These are phyloP conservation scores for Sepioteuthis lessoniana DNA, from an alignment of 2,888 invertebrate genomes.

Conservation along the genomic window DNA sequence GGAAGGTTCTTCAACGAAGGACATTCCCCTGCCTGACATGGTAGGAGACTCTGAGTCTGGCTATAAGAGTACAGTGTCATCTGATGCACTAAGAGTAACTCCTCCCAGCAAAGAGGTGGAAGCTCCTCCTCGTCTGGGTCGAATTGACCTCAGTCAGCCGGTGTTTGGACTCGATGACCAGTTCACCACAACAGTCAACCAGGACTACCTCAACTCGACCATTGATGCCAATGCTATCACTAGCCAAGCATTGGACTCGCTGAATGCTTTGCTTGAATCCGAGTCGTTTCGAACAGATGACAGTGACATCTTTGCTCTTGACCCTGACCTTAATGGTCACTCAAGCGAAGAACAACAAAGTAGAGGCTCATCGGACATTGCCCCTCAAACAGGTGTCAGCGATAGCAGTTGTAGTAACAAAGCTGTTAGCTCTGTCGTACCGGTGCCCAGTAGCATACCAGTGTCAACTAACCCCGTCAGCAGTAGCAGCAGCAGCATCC, in stretches of 20 bases:
- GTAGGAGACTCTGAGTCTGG: neutral
- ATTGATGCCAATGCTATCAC: constrained; percentile 24
- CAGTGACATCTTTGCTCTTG: neutral
- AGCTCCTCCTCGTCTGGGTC: neutral
- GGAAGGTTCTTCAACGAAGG: neutral
- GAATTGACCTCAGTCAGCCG: constrained; percentile 45
- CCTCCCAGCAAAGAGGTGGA: constrained; percentile 38
- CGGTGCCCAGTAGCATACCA: neutral
- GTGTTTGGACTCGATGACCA: constrained; percentile 45
- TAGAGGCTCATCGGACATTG: neutral
- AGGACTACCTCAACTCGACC: constrained; percentile 35
- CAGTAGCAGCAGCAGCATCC: neutral
- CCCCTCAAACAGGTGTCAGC: neutral
- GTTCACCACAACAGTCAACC: constrained; percentile 41
- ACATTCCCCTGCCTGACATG: neutral
- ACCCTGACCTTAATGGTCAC: neutral
- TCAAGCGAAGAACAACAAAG: constrained; percentile 24
- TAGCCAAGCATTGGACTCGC: constrained; percentile 6
- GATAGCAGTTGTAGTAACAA: neutral
- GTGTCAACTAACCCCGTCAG: neutral
- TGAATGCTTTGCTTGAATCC: constrained; percentile 36
- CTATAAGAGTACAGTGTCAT: constrained; percentile 42
- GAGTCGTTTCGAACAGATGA: neutral
- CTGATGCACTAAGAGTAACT: constrained; percentile 38
- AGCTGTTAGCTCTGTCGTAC: neutral